Percentiles rank a stretch among this genome's conserved stretches.
Conservation (phyloP, 2,113 vertebrate genomes). For the Tauraco erythrolophus region DNA sequence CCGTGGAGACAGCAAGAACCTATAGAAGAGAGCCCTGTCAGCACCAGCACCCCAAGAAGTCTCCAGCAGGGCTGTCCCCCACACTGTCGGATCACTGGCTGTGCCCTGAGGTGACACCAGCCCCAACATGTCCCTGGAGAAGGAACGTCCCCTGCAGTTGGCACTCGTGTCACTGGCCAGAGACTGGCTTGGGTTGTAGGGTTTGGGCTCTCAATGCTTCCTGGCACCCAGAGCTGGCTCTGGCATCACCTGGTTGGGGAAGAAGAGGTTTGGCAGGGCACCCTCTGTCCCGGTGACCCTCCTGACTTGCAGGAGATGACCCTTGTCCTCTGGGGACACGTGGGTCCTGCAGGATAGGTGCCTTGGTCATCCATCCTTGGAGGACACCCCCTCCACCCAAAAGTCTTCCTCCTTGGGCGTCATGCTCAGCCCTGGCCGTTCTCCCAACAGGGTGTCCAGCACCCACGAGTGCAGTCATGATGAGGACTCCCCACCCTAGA, state of each 20-base stretch:
- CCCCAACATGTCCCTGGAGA: fast-evolving
- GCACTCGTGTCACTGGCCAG: slow-evolving; percentile 60
- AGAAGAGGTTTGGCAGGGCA: neutral
- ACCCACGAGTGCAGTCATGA: fast-evolving
- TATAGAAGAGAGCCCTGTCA: neutral
- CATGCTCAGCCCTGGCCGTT: fast-evolving
- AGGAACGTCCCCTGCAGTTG: no score
- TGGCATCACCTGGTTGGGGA: neutral
- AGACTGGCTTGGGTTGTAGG: slow-evolving; percentile 43
- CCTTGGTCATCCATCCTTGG: neutral
- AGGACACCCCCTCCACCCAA: neutral
- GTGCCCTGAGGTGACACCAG: neutral
- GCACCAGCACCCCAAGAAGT: neutral
- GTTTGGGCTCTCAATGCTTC: neutral
- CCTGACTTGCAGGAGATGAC: neutral
- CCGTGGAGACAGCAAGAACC: slow-evolving; percentile 63
- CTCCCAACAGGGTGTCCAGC: neutral
- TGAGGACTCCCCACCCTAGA: neutral
- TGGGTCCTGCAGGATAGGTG: neutral
- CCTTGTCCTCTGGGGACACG: neutral
- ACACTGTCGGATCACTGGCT: neutral
- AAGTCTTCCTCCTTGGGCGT: neutral
- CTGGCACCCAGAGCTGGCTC: fast-evolving
- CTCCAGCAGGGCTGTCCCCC: neutral
- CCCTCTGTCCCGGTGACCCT: neutral